Percentiles rank a stretch among this genome's conserved stretches.
Conservation (phyloP, 2,797 vertebrate species). For the Mallotus villosus region DNA sequence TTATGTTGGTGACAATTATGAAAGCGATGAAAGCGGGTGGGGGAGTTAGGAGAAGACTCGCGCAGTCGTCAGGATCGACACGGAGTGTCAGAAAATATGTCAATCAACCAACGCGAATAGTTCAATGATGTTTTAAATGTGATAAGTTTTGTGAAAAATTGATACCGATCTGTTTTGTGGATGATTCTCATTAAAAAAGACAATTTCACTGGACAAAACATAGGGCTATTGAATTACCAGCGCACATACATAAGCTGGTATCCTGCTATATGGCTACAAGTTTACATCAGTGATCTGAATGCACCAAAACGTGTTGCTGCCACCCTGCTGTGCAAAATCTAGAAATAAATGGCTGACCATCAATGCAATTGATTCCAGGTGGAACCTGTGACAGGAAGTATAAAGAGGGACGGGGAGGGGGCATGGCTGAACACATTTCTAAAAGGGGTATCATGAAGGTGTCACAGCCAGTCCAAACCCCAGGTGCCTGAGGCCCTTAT, state of each 20-base stretch:
- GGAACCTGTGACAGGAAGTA: not conserved
- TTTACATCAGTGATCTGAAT: not conserved
- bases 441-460: conserved; percentile 33
- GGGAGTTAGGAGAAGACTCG: conserved; percentile 55
- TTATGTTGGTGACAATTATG: conserved; percentile 82
- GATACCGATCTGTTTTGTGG: not conserved
- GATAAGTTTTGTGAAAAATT: not conserved
- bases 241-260: not conserved
- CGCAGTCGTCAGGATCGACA: conserved; percentile 56
- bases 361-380: not conserved
- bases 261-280: not conserved
- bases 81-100: conserved; percentile 38
- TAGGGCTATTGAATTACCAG: not conserved
- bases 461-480: conserved; percentile 35
- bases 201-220: not conserved
- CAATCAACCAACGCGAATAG: not conserved
- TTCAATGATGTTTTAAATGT: not conserved
- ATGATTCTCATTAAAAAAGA: not conserved
- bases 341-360: not conserved
- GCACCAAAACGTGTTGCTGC: not conserved
- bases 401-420: conserved; percentile 8
- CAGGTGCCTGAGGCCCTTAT: conserved; percentile 57
- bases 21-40: conserved; percentile 71
- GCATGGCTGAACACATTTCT: conserved; percentile 28
- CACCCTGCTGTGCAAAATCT: not conserved